Conservation (phyloP, 2,797 vertebrate genomes). For the Heteromormyrus szaboi region DNA sequence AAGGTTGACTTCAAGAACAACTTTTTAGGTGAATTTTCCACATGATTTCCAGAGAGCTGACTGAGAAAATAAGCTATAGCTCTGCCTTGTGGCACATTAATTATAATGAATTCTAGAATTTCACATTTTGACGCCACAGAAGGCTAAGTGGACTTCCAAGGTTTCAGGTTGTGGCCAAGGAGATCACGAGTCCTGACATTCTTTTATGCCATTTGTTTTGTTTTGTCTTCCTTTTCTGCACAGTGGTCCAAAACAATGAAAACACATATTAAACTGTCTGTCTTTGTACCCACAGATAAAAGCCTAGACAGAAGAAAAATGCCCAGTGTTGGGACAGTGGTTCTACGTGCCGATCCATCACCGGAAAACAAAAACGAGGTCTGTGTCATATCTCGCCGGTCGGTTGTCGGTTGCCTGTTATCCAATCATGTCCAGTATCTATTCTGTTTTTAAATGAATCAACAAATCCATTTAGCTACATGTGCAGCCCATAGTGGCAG, state of each 20-base stretch:
- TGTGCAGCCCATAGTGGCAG: not conserved
- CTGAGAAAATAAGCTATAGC: not conserved
- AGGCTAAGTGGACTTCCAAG: not conserved
- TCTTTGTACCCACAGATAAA: slow-evolving; percentile 30
- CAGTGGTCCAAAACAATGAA: not conserved
- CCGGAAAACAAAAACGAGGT: slow-evolving; percentile 40
- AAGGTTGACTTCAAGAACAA: not conserved
- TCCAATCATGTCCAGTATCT: not conserved
- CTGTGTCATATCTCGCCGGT: slow-evolving; percentile 10
- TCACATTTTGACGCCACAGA: not conserved
- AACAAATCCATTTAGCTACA: not conserved
- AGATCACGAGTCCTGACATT: not conserved
- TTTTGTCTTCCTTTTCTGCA: not conserved
- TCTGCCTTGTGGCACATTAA: not conserved
- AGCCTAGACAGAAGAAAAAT: slow-evolving; percentile 35
- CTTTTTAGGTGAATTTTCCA: not conserved
- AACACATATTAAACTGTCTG: slow-evolving; percentile 15
- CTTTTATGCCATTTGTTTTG: not conserved
- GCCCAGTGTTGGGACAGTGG: slow-evolving; percentile 31
- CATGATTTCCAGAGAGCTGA: not conserved
- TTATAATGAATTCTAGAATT: not conserved
- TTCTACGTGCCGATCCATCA: slow-evolving; percentile 32
- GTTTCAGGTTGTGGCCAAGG: not conserved
- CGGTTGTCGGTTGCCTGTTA: not conserved
- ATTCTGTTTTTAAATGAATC: not conserved